Evolutionary conservation across 2,797 vertebrate genomes (phyloP), one percentile per base, ranked within the genome.

Genomic region (Sebastiscus albofasciatus): DNA sequence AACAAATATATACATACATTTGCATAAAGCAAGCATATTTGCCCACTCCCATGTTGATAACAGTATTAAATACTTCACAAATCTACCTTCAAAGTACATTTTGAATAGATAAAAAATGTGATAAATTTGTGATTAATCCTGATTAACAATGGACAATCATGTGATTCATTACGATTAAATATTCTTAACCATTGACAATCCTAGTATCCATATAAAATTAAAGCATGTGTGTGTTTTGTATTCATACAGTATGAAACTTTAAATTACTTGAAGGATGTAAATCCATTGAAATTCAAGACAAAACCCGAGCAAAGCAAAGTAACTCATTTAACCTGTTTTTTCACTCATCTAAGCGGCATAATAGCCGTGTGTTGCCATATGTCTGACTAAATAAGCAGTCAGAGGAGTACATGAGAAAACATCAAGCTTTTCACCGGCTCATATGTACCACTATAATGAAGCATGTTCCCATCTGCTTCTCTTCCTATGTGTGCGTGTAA

Each of bases 311-410:
- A 55, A 78, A 79, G 80, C 79, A 65, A 82, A 85, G 71, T 58
- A 79, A 78, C 81, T 89, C 77, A 77, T 90, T 90, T 88, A 75
- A 81, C 85, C 81, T 66, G 85, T 89, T 91, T 90, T 89, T 87
- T 81, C 80, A 80, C 79, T 93, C 77, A 87, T 86, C 86, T 91
- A 88, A 91, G 91, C 36, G 64, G 83, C 76, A 83, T 91, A 91
- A 91, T 79, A 80, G 90, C 86, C 42, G 65, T 2, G 46, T 87
- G 87, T 87, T 84, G 72, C 87, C 90, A 93, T 92, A 92, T 89
- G 90, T 90, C 85, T 78, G 79, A 81, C 88, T 92, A 93, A 93
- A 94, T 93, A 90, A 91, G 91, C 88, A 93, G 90, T 92, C 83
- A 81, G 86, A 93, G 55, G 67, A 77, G 77, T 68, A 90, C 90